Conservation (phyloP, 2,113 vertebrate species). For the Platycercus adscitus region DNA sequence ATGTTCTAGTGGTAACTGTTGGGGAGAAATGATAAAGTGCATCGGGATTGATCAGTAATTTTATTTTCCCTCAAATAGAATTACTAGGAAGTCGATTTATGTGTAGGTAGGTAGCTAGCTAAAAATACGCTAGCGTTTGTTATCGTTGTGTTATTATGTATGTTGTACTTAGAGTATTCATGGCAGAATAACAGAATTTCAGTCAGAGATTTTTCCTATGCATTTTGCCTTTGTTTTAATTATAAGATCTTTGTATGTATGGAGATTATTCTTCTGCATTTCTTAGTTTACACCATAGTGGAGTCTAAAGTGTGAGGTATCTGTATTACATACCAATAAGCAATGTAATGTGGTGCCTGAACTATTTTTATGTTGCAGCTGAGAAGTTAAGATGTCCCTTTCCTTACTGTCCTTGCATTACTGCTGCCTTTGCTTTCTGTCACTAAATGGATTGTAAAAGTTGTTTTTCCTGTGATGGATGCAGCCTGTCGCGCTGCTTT, state of each 20-base stretch:
- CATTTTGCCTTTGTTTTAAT: background rate
- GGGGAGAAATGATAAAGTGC: background rate
- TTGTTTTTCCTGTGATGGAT: background rate
- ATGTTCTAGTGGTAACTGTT: background rate
- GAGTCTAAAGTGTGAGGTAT: background rate
- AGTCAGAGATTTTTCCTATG: background rate
- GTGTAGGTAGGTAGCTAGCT: background rate
- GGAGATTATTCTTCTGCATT: background rate
- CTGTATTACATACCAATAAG: background rate
- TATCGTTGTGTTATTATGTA: background rate
- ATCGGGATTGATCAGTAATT: background rate
- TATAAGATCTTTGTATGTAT: background rate
- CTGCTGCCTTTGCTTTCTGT: background rate
- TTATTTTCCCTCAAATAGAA: background rate
- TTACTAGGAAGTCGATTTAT: background rate
- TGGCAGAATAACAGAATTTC: background rate
- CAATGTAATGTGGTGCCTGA: background rate
- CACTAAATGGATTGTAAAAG: background rate
- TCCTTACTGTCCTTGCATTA: background rate
- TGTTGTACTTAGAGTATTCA: background rate
- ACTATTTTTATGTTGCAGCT: background rate
- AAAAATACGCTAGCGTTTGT: background rate
- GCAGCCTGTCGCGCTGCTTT: background rate
- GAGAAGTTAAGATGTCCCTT: background rate
- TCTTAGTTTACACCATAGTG: background rate